Conservation (phyloP, 1,140 invertebrate genomes). For the Drosophila guanche region DNA sequence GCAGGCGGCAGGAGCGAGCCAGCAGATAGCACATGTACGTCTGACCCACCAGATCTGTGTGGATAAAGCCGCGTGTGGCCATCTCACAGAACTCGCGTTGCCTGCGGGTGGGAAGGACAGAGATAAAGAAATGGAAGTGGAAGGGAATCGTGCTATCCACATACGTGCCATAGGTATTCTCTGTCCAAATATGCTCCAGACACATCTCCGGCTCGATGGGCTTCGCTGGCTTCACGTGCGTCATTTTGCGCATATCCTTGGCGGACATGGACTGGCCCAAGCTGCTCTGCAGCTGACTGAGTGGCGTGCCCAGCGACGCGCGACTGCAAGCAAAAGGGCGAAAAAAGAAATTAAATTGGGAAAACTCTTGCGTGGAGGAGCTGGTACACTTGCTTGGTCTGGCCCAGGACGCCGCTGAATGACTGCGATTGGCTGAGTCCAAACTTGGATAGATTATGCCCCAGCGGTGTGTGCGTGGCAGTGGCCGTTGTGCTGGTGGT, state of each 20-base stretch:
- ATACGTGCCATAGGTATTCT: conserved; percentile 85
- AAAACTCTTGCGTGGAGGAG: no score
- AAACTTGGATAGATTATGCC: conserved; percentile 58
- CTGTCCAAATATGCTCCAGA: conserved; percentile 94
- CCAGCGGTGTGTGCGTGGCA: background rate
- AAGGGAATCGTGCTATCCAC: conserved; percentile 3
- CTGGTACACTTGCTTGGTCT: conserved; percentile 60
- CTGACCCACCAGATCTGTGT: conserved; percentile 92
- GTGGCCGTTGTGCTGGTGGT: conserved; percentile 5
- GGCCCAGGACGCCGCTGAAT: conserved; percentile 66
- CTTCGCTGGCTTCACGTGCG: conserved; percentile 85
- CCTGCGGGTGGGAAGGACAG: conserved; percentile 46
- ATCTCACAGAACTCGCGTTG: conserved; percentile 83
- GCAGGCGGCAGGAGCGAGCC: conserved; percentile 86
- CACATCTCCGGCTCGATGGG: conserved; percentile 93
- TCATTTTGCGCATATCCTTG: conserved; percentile 76
- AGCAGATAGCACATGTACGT: conserved; percentile 93
- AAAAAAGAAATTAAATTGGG: background rate
- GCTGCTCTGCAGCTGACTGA: conserved; percentile 73
- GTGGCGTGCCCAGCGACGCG: conserved; percentile 58
- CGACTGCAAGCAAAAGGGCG: conserved; percentile 37
- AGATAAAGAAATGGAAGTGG: background rate
- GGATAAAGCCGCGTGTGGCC: conserved; percentile 91
- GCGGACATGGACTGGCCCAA: conserved; percentile 68
- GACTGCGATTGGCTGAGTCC: conserved; percentile 73